Base-by-base conservation (phyloP, 37 sponge, comb jelly and placozoan species). In the Hormiphora californensis region DNA sequence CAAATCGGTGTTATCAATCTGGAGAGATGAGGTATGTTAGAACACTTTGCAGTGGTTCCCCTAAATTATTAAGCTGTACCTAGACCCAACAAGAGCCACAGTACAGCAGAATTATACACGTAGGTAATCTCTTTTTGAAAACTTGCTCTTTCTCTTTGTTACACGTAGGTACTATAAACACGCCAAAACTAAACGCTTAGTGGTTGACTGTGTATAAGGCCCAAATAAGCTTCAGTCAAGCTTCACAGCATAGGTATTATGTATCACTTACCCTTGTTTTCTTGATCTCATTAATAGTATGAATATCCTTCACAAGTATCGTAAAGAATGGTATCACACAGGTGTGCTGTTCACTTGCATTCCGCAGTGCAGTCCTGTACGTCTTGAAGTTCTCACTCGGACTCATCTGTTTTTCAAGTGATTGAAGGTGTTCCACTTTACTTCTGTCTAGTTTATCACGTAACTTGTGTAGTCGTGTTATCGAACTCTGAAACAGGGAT, bases 281-380 rank as follows among this genome's bases (percentile, higher is more conserved):
- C 81, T 73, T 73, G 8, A 73, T 73, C 44, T 73, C 81, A 40
- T 15, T 43, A 27, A 46, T 73, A 11, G 81, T 73, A 30, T 73
- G 81, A 40, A 73, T 73, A 41, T 73, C 81, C 81, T 73, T 73
- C 3, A 73, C 44, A 37, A 73, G 81, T 21, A 73, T 4, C 21
- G 81, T 73, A 28, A 73, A 73, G 35, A 73, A 40, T n/a, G 81
- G 81, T 5, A 73, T 73, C 17, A 73, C 81, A 73, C 81, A 73
- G 21, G 81, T 73, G 44, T 73, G 81, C 25, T 73, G 81, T 73
- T 73, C 38, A n/a, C 7, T 1, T 4, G 81, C 81, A 19, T 73
- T 73, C 23, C 43, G 51, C 68, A 67, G 33, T 7, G 68, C 68
- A 28, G 38, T 32, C 19, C 68, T 21, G 39, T 67, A 67, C 7